phyloP scores from a whole-genome alignment of 2,113 vertebrate species.

The Trematocara nigrifrons region DNA sequence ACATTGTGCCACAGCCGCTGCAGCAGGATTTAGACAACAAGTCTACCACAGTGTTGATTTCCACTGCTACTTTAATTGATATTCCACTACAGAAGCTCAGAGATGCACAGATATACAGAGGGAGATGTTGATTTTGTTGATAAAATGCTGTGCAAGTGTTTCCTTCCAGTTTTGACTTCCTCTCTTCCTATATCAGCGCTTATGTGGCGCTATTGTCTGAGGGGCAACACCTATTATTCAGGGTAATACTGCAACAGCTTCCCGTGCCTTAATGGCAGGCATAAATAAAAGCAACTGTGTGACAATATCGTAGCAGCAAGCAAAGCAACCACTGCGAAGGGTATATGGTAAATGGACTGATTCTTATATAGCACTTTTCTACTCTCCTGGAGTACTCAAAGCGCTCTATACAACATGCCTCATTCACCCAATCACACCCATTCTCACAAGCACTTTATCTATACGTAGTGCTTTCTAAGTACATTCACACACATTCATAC shows the following conservation, averaged over 20 bases:
- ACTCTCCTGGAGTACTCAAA: no score
- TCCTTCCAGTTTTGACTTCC: not conserved
- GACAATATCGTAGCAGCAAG: not conserved
- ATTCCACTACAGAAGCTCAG: not conserved
- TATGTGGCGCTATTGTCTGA: not conserved
- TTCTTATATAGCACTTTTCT: no score
- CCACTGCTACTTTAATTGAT: not conserved
- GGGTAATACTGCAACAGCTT: not conserved
- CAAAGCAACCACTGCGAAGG: not conserved
- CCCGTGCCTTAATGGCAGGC: not conserved
- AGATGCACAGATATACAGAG: not conserved
- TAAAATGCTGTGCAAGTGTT: not conserved
- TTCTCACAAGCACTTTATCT: no score
- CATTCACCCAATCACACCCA: no score
- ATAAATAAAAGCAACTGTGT: not conserved
- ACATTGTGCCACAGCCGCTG: not conserved
- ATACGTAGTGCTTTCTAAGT: no score
- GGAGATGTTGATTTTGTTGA: not conserved
- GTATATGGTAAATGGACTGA: not conserved
- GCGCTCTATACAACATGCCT: no score
- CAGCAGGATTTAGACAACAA: not conserved
- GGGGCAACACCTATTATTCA: not conserved
- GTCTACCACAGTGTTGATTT: not conserved
- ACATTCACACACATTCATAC: no score
- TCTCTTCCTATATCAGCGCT: not conserved